Base-by-base conservation (phyloP, 1,140 invertebrate species). In the Temnothorax nylanderi region DNA sequence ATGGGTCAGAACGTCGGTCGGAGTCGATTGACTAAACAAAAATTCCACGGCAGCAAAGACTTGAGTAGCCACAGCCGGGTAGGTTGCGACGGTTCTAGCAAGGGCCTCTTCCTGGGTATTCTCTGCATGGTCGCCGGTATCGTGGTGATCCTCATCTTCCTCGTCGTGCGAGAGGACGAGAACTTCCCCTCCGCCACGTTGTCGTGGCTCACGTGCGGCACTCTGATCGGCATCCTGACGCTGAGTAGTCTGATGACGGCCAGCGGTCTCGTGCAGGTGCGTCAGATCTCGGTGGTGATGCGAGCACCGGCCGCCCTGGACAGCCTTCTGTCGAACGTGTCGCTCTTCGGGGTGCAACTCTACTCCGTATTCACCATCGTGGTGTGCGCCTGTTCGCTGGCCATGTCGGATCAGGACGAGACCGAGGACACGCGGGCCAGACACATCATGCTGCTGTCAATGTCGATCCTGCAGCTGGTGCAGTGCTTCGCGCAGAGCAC, bases 141-240 rank as follows among this genome's bases (percentile, higher is more conserved):
- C 37, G 96, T 97, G 3, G 96, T 97, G 6, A 95, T 97, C 11
- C 95, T 97, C n/a, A 96, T 97, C 21, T 97, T 97, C 91, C 95
- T 97, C 47, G 96, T 97, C 7, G 96, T 97, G 51, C 96, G 96
- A 64, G 96, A 96, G 62, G 96, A 96, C 76, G 93, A 94, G 21
- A 95, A 96, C 71, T 96, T 97, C 51, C 93, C 95, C 64, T 76
- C 94, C 10, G 80, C 94, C 81, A 94, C 95, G 0, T 89, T 94
- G 6, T 95, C 94, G 47, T 96, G 94, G 96, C 90, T 95, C 26
- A 96, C 93, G 2, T 95, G 92, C 69, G 96, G 95, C 4, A 95
- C 94, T 0, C 84, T 96, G 3, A 95, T 95, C 8, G 94, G 94
- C 4, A 95, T 96, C 3, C 88, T 95, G 7, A 72, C 92, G 0